These are phyloP conservation scores for Genyomyrus donnyi DNA, from an alignment of 2,113 vertebrate genomes.

Conservation along the genomic window DNA sequence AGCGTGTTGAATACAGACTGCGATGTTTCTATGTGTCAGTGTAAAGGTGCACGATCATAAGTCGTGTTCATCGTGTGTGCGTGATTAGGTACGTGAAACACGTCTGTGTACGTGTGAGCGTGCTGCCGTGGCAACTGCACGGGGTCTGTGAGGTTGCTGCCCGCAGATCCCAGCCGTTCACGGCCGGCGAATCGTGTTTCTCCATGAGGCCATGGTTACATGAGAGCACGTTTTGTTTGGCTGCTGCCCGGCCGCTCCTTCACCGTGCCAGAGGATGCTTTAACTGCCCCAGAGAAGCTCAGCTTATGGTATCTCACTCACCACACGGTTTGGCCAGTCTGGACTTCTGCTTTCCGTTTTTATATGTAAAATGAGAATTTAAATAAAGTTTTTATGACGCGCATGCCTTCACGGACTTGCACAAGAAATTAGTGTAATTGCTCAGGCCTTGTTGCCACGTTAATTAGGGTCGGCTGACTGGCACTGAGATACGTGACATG, in stretches of 20 bases:
- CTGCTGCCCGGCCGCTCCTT: constrained; percentile 37
- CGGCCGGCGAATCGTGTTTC: constrained; percentile 25
- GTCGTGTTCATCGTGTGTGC: neutral
- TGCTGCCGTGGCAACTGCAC: neutral
- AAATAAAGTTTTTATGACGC: neutral
- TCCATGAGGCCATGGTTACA: constrained; percentile 45
- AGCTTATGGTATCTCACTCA: neutral
- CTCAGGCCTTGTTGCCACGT: neutral
- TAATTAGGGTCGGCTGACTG: neutral
- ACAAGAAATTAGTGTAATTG: neutral
- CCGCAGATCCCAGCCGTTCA: constrained; percentile 28
- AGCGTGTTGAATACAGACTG: neutral
- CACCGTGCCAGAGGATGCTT: constrained; percentile 44
- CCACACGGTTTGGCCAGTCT: neutral
- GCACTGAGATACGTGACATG: neutral
- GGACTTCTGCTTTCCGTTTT: neutral
- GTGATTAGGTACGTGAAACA: neutral
- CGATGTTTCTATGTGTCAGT: constrained; percentile 17
- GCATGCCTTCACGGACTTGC: neutral
- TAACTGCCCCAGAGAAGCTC: constrained; percentile 19
- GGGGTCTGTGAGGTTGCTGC: neutral
- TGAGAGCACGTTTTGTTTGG: constrained; percentile 58
- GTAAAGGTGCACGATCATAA: neutral
- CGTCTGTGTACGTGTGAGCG: neutral
- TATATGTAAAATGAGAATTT: neutral